These are phyloP conservation scores for Eulemur rubriventer DNA, from an alignment of 2,797 vertebrate genomes.

Conservation along the genomic window DNA sequence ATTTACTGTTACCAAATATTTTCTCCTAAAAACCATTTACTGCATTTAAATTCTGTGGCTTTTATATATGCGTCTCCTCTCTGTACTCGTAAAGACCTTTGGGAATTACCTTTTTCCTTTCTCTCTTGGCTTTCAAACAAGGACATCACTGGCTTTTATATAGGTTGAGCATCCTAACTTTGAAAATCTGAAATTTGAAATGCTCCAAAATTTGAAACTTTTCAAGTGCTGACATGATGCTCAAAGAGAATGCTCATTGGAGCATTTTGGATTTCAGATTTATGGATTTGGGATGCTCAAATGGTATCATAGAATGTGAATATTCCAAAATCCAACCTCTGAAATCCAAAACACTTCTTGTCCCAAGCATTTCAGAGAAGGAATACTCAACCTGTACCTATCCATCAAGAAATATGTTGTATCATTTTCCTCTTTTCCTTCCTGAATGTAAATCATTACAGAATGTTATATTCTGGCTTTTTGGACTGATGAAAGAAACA, in stretches of 20 bases:
- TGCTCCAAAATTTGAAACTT: neutral
- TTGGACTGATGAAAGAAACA: neutral
- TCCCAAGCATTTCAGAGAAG: neutral
- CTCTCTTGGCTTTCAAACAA: neutral
- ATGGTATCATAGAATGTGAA: no score
- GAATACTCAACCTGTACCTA: neutral
- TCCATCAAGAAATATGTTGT: neutral
- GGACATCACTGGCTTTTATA: neutral
- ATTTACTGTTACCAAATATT: neutral
- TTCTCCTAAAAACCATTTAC: neutral
- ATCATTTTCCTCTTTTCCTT: neutral
- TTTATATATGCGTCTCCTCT: neutral
- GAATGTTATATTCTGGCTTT: neutral
- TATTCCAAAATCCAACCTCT: neutral
- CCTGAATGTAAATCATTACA: neutral
- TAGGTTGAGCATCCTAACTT: neutral
- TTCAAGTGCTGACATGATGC: fast-evolving
- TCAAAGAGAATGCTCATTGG: neutral
- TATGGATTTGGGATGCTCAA: neutral
- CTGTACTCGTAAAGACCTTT: neutral
- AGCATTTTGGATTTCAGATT: neutral
- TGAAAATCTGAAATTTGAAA: neutral
- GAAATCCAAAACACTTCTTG: neutral
- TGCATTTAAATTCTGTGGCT: neutral
- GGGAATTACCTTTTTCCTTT: neutral